A percentile compares a stretch with the other conserved stretches of the same genome.
Evolutionary conservation across 1,140 invertebrate species (phyloP).

Genomic region (Megalonaias nervosa): DNA sequence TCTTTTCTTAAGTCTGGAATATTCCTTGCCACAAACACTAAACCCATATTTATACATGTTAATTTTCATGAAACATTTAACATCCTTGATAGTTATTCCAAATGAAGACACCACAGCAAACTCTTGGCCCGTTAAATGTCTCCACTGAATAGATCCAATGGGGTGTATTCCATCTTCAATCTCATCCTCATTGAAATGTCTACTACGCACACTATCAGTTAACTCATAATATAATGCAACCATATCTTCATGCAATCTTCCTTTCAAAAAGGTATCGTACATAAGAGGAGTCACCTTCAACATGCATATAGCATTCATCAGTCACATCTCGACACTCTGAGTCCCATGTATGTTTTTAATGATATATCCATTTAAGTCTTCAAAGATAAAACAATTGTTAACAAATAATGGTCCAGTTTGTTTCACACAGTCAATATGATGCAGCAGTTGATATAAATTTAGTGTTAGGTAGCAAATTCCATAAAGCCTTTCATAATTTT

Average conservation of each 20-base stretch:
- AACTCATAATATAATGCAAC: too few relatives aligned
- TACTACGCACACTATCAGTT: slow-evolving; percentile 13
- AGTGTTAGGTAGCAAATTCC: slow-evolving; percentile 23
- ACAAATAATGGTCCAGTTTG: slow-evolving; percentile 41
- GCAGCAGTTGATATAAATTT: slow-evolving; percentile 38
- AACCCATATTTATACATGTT: slow-evolving; percentile 39
- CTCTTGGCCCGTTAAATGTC: slow-evolving; percentile 10
- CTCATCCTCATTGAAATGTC: slow-evolving; percentile 5
- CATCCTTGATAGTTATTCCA: slow-evolving; percentile 20
- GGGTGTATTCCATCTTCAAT: slow-evolving; percentile 26
- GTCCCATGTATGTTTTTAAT: slow-evolving; percentile 40
- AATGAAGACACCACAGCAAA: slow-evolving; percentile 6
- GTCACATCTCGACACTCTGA: slow-evolving; percentile 28
- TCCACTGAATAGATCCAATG: slow-evolving; percentile 7
- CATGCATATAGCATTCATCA: slow-evolving; percentile 23
- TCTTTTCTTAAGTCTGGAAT: slow-evolving; percentile 28
- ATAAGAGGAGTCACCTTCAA: slow-evolving; percentile 19
- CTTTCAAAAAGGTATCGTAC: slow-evolving; percentile 12
- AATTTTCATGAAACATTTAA: slow-evolving; percentile 23
- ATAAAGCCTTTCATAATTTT: slow-evolving; percentile 28
- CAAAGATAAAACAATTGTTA: slow-evolving; percentile 44
- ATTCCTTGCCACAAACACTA: slow-evolving; percentile 25
- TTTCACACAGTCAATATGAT: slow-evolving; percentile 33
- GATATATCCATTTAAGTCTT: slow-evolving; percentile 41
- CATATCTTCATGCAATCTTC: slow-evolving; percentile 21